Conservation (phyloP, 2,113 vertebrate genomes). For the Lynx canadensis region DNA sequence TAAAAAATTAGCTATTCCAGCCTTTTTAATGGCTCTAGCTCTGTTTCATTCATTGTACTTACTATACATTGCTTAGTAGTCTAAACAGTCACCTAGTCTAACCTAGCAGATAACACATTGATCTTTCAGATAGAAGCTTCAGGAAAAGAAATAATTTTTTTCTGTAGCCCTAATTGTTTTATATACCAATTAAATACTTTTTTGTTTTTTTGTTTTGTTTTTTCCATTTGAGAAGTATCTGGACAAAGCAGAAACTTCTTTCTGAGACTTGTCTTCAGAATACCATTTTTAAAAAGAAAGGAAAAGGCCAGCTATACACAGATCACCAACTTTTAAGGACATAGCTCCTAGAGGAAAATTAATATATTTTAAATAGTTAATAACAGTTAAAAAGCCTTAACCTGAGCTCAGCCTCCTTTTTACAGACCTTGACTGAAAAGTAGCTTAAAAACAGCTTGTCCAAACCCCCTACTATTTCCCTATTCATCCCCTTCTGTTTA, state of each 20-base stretch:
- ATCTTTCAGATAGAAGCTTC: constrained; percentile 23
- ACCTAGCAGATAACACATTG: background rate
- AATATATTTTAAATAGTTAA: background rate
- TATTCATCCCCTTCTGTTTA: background rate
- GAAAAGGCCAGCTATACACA: background rate
- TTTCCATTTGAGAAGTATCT: background rate
- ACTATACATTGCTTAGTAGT: background rate
- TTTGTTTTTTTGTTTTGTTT: background rate
- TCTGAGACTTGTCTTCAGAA: background rate
- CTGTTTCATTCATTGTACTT: background rate
- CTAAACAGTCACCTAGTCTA: background rate
- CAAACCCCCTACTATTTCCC: background rate
- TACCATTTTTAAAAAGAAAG: background rate
- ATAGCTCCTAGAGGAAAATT: background rate
- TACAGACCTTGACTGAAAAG: background rate
- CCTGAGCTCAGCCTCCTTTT: background rate
- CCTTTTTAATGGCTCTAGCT: background rate
- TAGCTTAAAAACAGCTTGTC: constrained; percentile 20
- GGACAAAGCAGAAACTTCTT: background rate
- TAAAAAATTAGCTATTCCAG: constrained; percentile 3
- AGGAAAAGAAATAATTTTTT: background rate
- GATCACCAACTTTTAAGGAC: background rate
- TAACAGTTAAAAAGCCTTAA: constrained; percentile 18
- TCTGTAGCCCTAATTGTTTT: background rate
- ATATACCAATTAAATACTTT: background rate